Base-by-base conservation (phyloP, 2,797 vertebrate genomes). In the Coranthus polyacanthus region DNA sequence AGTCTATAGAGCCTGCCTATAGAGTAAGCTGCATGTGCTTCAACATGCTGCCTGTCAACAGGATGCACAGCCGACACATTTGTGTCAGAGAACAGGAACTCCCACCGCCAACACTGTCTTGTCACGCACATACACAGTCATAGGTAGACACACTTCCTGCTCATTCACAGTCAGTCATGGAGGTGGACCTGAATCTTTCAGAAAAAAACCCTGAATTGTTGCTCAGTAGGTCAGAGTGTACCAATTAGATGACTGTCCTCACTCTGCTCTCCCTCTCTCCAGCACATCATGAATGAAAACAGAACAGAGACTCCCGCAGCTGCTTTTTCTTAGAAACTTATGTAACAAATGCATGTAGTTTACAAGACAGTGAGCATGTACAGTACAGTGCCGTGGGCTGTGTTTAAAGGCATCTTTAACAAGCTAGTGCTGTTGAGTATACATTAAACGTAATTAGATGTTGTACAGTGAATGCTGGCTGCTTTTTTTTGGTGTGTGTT, bases 361-460 rank as follows among this genome's bases (percentile, higher is more conserved):
- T 87, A 88, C 80, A 72, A 85, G 80, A 82, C 71, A 36, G 45
- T 29, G 57, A 75, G 49, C 68, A 50, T 66, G 72, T 63, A 64
- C 44, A 47, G 71, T 26, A 3, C 34, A 41, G 24, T 0, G 44
- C 71, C n/a, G 2, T 0, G 46, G 68, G 73, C 78, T 52, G 53
- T 37, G 62, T 86, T 74, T 79, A 63, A 69, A 65, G 75, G 53
- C 36, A 13, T 56, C 66, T 70, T 86, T 82, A 83, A 92, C 82
- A 72, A 85, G 79, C 69, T 4, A 1, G 41, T 24, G 62, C 69
- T 75, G 75, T 79, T 56, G 56, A 72, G 72, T 22, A 60, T 72
- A 67, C 59, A 15, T 62, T 83, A 81, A 78, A 82, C 58, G 72
- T 84, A 86, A 84, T 87, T 71, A 82, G 74, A 88, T 34, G 81